Evolutionary conservation across 2,888 invertebrate species (phyloP), one percentile per base, ranked within the genome.

Genomic region (Chrysina gloriosa): DNA sequence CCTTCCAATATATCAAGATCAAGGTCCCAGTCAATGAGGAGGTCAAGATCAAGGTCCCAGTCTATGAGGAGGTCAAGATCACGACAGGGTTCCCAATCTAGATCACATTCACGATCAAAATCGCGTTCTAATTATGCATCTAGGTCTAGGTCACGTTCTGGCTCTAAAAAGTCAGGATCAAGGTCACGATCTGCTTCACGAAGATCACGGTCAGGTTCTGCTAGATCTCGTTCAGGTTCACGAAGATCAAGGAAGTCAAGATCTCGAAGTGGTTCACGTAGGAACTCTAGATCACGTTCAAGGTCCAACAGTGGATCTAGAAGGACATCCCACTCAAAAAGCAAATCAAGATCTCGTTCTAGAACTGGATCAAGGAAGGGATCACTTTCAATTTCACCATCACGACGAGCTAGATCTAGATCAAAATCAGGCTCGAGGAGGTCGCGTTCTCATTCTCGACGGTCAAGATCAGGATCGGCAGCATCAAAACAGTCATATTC

Each of bases 401-500:
- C 70, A 1, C 71, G 71, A 2, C 64, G 70, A 36, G 61, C 68
- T 74, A 70, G 76, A 54, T 78, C 79, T 0, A 70, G 77, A 25
- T 83, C 82, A 1, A 70, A 75, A 63, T 77, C 79, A 3, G 70
- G 76, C n/a, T 73, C 72, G 16, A 66, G 68, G 56, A 68, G 70
- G 21, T 77, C 79, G 3, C 74, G 76, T 45, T 82, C 81, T 2
- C 72, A 77, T 16, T 81, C 81, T 0, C 75, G 75, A 56, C 23
- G 36, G 73, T 74, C 75, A 47, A 74, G 69, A 27, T 69, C 80
- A 21, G 65, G 74, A 58, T 76, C 75, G 2, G 42, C 74, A 25
- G 77, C 78, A 23, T 79, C 79, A 1, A 64, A 42, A 42, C 29
- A 19, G 3, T 63, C 64, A 54, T 72, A 69, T 52, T 78, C 83